Base-by-base conservation (phyloP, 2,888 invertebrate genomes). In the Cryptus viduatorius region DNA sequence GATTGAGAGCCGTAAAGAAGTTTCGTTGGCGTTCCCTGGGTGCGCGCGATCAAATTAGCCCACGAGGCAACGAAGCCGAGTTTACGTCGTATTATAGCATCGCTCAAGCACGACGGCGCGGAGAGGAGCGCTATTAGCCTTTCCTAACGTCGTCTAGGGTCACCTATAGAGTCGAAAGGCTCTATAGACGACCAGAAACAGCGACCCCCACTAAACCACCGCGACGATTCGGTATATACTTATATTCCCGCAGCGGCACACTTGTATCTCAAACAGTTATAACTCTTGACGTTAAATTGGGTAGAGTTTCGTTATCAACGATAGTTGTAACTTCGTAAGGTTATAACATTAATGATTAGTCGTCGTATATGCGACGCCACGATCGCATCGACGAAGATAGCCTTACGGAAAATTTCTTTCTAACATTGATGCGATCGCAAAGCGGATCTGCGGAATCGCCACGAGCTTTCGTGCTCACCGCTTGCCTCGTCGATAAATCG, bases 401-500 rank as follows among this genome's bases (percentile, higher is more conserved):
- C 19, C 29, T 59, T 12, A 76, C 16, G 50, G 53, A 42, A 71
- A 65, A 53, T 53, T 79, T 79, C 61, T 64, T 61, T 44, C 50
- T 50, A 59, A 29, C 53, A 16, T 72, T 59, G 44, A 42, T 61
- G 29, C 16, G 67, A 48, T 53, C 50, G 16, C 73, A 79, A 79
- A 83, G 73, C 73, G 73, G 82, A 83, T 83, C 73, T 69, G 42
- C 73, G 61, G 61, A 79, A 79, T 79, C 61, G 72, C 73, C 46
- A 64, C 73, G 53, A 75, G 76, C 61, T 64, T 24, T n/a, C 44
- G 44, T 31, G 29, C 59, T 71, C 69, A 61, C 59, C 69, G 68
- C 44, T 79, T 64, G 73, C 3, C 48, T 71, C 69, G 69, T 83
- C 83, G 79, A 83, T 83, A 83, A 83, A 79, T 83, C 79, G 83